Evolutionary conservation across 2,888 invertebrate genomes (phyloP), one percentile per base, ranked within the genome.

Genomic region (Strigamia crassipes): DNA sequence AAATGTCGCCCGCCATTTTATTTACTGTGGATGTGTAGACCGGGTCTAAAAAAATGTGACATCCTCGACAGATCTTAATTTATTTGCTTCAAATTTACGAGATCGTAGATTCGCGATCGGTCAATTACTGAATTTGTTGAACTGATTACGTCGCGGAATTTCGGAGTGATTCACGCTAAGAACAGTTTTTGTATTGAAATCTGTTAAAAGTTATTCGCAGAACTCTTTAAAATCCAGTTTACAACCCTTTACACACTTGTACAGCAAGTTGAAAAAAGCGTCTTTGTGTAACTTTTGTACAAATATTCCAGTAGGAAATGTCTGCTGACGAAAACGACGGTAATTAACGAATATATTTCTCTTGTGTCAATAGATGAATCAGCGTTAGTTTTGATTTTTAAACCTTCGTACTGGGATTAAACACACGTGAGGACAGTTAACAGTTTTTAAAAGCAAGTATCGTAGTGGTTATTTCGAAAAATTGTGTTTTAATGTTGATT

Each of bases 1-100:
- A 61, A 61, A 61, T 61, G 61, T 61, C 61, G 61, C 23, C 61
- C 61, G 61, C 61, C 61, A 61, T 61, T 61, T 61, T 61, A 61
- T 61, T 61, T 61, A 18, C 18, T 18, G 21, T 61, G n/a, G 9
- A 34, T 13, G 42, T 46, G 42, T 61, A 61, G 61, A n/a, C 61
- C 61, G n/a, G n/a, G 61, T 61, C 18, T 61, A 18, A 61, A 61
- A 61, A 61, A 46, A 46, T 46, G 2, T 46, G 42, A 46, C 42
- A 46, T 12, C 3, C 5, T 13, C 3, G 42, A 13, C 42, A 46
- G 42, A 46, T 46, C 42, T 12, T 1, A 46, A 8, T 46, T 46
- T 46, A 46, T 46, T 46, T 18, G 21, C 21, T 18, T n/a, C 10
- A 61, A 61, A 15, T 61, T 61, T n/a, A 61, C 18, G 61, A 46